phyloP scores from a whole-genome alignment of 2,797 vertebrate genomes.

The Passerculus sandwichensis region DNA sequence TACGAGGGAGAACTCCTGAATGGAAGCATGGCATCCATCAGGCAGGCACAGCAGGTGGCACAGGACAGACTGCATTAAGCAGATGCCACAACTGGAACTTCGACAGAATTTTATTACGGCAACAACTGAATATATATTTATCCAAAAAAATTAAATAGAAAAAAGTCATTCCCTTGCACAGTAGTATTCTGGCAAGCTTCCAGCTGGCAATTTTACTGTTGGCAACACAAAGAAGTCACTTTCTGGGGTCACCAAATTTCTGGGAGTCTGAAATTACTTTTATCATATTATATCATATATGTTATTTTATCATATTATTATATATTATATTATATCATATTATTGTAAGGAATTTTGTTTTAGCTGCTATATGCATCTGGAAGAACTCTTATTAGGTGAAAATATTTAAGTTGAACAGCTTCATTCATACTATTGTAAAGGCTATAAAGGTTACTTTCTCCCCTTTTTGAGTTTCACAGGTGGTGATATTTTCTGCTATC shows the following conservation, averaged over 20 bases:
- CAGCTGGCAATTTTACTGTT: background rate
- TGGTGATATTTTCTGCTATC: background rate
- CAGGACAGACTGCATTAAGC: conserved; percentile 40
- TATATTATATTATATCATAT: background rate
- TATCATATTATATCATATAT: background rate
- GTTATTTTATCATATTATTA: background rate
- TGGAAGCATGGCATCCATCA: conserved; percentile 54
- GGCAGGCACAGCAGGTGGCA: conserved; percentile 45
- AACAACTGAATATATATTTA: conserved; percentile 37
- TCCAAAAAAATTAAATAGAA: conserved; percentile 25
- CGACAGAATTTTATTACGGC: conserved; percentile 18
- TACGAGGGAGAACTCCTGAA: conserved; percentile 46
- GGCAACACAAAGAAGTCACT: background rate
- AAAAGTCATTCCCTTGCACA: background rate
- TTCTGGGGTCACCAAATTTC: background rate
- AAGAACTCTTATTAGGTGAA: background rate
- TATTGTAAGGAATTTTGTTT: background rate
- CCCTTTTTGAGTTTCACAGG: background rate
- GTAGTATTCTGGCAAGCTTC: background rate
- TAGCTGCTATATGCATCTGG: background rate
- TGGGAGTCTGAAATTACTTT: background rate
- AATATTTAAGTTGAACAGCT: background rate
- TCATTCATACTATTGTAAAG: background rate
- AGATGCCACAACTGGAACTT: conserved; percentile 21
- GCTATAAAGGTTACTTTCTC: background rate